Percentiles rank a stretch among this genome's conserved stretches.
phyloP scores from a whole-genome alignment of 1,140 invertebrate genomes.

The Drosophila elegans region DNA sequence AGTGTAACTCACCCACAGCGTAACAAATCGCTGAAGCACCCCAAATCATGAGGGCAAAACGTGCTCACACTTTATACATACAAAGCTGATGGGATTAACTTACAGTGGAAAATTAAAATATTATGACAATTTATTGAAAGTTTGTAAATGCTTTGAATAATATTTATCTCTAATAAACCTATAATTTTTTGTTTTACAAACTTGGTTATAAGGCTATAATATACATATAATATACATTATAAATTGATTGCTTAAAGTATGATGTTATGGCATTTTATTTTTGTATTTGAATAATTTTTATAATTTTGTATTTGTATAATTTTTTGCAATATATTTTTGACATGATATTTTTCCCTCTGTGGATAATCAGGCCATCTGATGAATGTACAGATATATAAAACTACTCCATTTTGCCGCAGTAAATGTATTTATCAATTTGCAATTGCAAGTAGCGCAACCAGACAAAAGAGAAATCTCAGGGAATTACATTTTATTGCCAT shows the following conservation, averaged over 20 bases:
- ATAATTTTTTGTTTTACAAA: no score
- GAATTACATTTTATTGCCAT: conserved; percentile 75
- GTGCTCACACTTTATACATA: conserved; percentile 50
- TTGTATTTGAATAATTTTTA: no score
- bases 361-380: conserved; percentile 12
- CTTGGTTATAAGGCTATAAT: no score
- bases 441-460: conserved; percentile 57
- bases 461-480: conserved; percentile 74
- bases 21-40: conserved; percentile 70
- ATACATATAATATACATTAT: no score
- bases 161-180: no score
- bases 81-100: not conserved
- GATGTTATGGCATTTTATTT: no score
- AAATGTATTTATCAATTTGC: conserved; percentile 82
- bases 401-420: conserved; percentile 47
- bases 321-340: no score
- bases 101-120: conserved; percentile 1
- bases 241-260: no score
- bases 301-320: no score
- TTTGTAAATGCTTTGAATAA: no score
- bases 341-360: not conserved
- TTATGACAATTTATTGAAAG: no score
- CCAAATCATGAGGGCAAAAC: conserved; percentile 66
- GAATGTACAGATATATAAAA: conserved; percentile 14
- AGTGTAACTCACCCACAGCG: conserved; percentile 48